Percentiles rank a stretch among this genome's conserved stretches.
Evolutionary conservation across 2,888 invertebrate species (phyloP).

Genomic region (Allolobophora icterica): DNA sequence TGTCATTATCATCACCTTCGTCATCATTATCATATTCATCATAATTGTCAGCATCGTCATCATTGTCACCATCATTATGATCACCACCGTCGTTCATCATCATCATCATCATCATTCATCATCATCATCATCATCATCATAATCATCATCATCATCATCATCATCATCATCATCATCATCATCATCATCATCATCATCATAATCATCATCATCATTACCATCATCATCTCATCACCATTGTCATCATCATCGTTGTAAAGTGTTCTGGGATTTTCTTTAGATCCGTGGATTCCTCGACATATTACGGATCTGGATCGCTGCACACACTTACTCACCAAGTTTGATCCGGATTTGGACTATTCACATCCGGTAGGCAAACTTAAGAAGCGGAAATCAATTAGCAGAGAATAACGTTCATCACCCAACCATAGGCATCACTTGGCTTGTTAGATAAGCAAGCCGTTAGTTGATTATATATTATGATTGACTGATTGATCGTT

Average conservation of each 20-base stretch:
- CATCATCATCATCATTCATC: conserved; percentile 23
- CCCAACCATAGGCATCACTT: no score
- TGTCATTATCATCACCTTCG: no score
- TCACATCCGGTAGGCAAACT: conserved; percentile 86
- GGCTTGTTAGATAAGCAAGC: not conserved
- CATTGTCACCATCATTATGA: conserved; percentile 4
- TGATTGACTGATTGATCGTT: not conserved
- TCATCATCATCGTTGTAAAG: not conserved
- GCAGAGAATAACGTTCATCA: no score
- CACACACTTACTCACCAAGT: conserved; percentile 94
- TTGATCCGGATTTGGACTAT: conserved; percentile 86
- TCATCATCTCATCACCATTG: conserved; percentile 3
- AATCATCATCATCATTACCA: not conserved
- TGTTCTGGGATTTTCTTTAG: not conserved
- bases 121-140: conserved; percentile 20
- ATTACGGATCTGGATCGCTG: conserved; percentile 88
- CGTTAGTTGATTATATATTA: not conserved
- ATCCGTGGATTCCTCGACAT: conserved; percentile 88
- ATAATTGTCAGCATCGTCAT: not conserved
- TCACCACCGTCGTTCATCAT: not conserved
- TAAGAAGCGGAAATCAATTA: not conserved
- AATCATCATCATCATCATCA: not conserved
- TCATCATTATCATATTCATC: not conserved
- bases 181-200: conserved; percentile 23
- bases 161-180: conserved; percentile 24